Evolutionary conservation across 2,113 vertebrate species (phyloP).

Genomic region (Serinus canaria): DNA sequence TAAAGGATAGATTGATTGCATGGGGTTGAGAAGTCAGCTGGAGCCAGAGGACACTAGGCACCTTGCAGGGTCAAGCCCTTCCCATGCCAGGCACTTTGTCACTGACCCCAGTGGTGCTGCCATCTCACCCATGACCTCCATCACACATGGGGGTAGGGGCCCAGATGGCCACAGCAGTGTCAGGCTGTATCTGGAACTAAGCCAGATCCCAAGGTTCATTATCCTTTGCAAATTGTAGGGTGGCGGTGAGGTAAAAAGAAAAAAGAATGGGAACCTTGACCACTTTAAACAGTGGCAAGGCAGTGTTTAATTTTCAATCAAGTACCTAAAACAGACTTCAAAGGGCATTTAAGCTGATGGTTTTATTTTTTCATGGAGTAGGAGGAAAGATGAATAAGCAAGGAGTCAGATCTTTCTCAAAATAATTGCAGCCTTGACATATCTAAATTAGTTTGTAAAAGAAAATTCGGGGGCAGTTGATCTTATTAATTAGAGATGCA

Average conservation of each 20-base stretch:
- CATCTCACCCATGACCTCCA: accelerated
- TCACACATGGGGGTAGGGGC: background rate
- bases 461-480: slow-evolving; percentile 76
- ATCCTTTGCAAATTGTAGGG: background rate
- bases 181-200: slow-evolving; percentile 3
- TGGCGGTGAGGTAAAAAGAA: background rate
- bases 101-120: accelerated
- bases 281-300: slow-evolving; percentile 7
- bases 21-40: background rate
- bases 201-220: background rate
- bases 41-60: background rate
- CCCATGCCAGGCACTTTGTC: background rate
- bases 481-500: slow-evolving; percentile 80
- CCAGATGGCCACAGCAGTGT: background rate
- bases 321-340: slow-evolving; percentile 73
- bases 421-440: slow-evolving; percentile 78
- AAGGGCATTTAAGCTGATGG: slow-evolving; percentile 71
- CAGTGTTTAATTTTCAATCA: slow-evolving; percentile 73
- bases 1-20: background rate
- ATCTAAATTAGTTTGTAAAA: slow-evolving; percentile 80
- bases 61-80: background rate
- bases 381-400: slow-evolving; percentile 75
- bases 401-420: slow-evolving; percentile 76
- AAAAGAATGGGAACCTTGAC: slow-evolving; percentile 1
- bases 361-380: slow-evolving; percentile 76